A percentile compares a stretch with the other conserved stretches of the same genome.
phyloP scores from a whole-genome alignment of 2,888 invertebrate species.

The Hedya salicella region DNA sequence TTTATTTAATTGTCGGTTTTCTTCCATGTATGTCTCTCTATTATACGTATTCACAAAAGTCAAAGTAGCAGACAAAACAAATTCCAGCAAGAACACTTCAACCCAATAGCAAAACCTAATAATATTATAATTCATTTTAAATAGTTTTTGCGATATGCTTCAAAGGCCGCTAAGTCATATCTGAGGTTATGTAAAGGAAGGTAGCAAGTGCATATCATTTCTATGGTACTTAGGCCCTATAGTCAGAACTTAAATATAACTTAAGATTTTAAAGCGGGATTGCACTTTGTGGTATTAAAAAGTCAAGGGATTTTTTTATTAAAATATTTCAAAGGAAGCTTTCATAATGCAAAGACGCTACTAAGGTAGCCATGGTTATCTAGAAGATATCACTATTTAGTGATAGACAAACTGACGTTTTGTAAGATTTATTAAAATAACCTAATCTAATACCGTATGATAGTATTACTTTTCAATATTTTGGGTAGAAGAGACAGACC shows the following conservation, averaged over 20 bases:
- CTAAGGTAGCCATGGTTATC: neutral
- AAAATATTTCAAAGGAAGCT: conserved; percentile 3
- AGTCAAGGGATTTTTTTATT: conserved; percentile 20
- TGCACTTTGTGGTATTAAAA: conserved; percentile 23
- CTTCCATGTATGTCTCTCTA: too few species aligned
- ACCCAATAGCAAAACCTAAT: neutral
- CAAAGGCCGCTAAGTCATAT: neutral
- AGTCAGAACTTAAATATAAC: neutral
- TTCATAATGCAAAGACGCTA: neutral
- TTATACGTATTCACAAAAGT: too few species aligned
- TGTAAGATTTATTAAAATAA: too few species aligned
- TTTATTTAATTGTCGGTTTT: too few species aligned
- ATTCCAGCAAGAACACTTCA: too few species aligned
- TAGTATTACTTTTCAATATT: too few species aligned
- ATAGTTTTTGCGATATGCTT: conserved; percentile 7
- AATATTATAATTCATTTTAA: conserved; percentile 20
- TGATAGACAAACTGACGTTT: too few species aligned
- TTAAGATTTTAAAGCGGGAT: neutral
- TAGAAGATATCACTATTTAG: too few species aligned
- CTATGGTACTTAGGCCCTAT: neutral
- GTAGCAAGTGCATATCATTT: neutral
- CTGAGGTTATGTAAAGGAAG: neutral
- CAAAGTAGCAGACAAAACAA: neutral
- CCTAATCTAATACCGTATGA: too few species aligned
- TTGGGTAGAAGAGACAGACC: too few species aligned